Evolutionary conservation across 2,113 vertebrate genomes (phyloP).

Genomic region (Gnathonemus longibarbis): DNA sequence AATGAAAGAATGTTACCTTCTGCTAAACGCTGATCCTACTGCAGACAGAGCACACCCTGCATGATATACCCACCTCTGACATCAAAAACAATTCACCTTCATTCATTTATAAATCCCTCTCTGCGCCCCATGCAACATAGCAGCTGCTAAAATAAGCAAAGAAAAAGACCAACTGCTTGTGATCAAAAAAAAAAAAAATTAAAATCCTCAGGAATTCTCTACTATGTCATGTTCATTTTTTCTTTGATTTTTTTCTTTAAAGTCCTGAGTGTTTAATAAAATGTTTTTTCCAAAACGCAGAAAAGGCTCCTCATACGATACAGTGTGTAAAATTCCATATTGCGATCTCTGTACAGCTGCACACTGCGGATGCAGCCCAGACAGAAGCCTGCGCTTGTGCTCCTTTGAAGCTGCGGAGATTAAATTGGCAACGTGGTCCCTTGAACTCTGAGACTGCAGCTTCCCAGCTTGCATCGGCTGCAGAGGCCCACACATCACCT

Average conservation of each 20-base stretch:
- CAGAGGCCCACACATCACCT: slow-evolving; percentile 52
- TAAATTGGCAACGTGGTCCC: slow-evolving; percentile 69
- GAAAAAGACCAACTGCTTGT: background rate
- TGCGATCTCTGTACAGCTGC: slow-evolving; percentile 73
- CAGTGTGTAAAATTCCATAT: slow-evolving; percentile 79
- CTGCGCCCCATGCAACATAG: slow-evolving; percentile 40
- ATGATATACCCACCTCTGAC: background rate
- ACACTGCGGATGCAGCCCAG: slow-evolving; percentile 59
- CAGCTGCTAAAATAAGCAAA: slow-evolving; percentile 42
- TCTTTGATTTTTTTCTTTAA: slow-evolving; percentile 55
- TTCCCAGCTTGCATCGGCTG: slow-evolving; percentile 64
- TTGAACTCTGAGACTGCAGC: slow-evolving; percentile 63
- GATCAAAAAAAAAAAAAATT: background rate
- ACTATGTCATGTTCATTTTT: slow-evolving; percentile 51
- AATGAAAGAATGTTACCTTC: slow-evolving; percentile 29
- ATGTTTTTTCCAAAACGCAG: slow-evolving; percentile 66
- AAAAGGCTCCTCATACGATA: slow-evolving; percentile 53
- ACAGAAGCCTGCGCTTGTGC: slow-evolving; percentile 65
- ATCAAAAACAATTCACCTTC: slow-evolving; percentile 24
- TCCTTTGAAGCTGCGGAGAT: slow-evolving; percentile 60
- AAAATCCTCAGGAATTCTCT: slow-evolving; percentile 23
- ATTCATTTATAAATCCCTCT: slow-evolving; percentile 1
- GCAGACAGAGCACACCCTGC: slow-evolving; percentile 21
- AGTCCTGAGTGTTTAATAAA: slow-evolving; percentile 94
- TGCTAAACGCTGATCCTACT: background rate